phyloP scores from a whole-genome alignment of 1,140 invertebrate species.

The Eupeodes corollae region DNA sequence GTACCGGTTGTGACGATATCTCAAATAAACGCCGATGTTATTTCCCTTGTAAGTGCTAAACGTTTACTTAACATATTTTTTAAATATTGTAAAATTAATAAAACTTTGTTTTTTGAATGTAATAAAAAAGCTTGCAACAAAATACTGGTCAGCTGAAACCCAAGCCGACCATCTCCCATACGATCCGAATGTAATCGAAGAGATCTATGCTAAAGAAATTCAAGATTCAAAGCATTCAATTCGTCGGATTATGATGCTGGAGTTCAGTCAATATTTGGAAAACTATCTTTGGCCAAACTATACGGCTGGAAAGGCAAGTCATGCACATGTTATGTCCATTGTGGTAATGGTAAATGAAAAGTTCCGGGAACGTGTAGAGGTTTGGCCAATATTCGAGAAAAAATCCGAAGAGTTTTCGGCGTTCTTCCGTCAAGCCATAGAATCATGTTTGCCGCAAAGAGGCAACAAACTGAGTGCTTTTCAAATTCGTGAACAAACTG shows the following conservation, averaged over 20 bases:
- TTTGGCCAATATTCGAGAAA: slow-evolving; percentile 89
- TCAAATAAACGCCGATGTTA: slow-evolving; percentile 58
- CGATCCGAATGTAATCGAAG: slow-evolving; percentile 62
- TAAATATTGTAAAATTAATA: not conserved
- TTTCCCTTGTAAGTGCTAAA: slow-evolving; percentile 26
- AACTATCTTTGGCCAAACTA: slow-evolving; percentile 98
- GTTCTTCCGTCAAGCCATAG: slow-evolving; percentile 81
- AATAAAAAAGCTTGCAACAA: slow-evolving; percentile 57
- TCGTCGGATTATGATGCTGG: slow-evolving; percentile 84
- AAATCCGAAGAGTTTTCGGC: slow-evolving; percentile 67
- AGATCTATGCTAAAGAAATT: slow-evolving; percentile 74
- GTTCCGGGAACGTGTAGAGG: slow-evolving; percentile 87
- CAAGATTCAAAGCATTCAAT: slow-evolving; percentile 61
- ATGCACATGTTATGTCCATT: slow-evolving; percentile 86
- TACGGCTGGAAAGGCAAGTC: slow-evolving; percentile 49
- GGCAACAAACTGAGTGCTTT: slow-evolving; percentile 16
- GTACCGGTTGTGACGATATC: slow-evolving; percentile 62
- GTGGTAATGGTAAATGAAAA: slow-evolving; percentile 98
- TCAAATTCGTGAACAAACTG: slow-evolving; percentile 70
- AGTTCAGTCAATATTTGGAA: slow-evolving; percentile 95
- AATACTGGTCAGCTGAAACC: slow-evolving; percentile 80
- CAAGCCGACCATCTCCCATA: slow-evolving; percentile 55
- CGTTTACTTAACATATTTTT: slow-evolving; percentile 8
- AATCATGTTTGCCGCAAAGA: slow-evolving; percentile 36
- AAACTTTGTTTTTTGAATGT: too few relatives aligned